Percentiles rank a stretch among this genome's conserved stretches.
Evolutionary conservation across 2,113 vertebrate genomes (phyloP).

Genomic region (Spea multiplicata): DNA sequence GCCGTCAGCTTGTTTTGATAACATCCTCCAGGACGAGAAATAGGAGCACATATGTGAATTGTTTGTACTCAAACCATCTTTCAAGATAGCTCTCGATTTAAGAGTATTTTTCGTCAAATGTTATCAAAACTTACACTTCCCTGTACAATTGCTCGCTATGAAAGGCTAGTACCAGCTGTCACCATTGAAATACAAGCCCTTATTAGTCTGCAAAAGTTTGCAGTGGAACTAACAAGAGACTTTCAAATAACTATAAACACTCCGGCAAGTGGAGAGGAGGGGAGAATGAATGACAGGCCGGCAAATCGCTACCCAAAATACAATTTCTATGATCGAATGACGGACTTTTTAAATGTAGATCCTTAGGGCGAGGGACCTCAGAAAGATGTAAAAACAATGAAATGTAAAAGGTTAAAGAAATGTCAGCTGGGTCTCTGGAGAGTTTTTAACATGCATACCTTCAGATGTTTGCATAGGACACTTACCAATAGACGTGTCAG

Average conservation of each 20-base stretch:
- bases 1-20: conserved; percentile 55
- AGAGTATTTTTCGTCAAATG: conserved; percentile 52
- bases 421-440: conserved; percentile 41
- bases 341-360: conserved; percentile 18
- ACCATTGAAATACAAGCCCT: conserved; percentile 77
- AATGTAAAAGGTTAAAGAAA: conserved; percentile 53
- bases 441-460: conserved; percentile 26
- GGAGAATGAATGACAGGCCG: conserved; percentile 29
- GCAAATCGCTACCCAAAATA: conserved; percentile 21
- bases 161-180: conserved; percentile 79
- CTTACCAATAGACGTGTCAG: conserved; percentile 37
- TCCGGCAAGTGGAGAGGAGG: conserved; percentile 50
- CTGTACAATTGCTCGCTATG: conserved; percentile 56
- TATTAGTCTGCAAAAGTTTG: conserved; percentile 79
- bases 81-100: conserved; percentile 56
- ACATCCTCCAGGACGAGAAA: conserved; percentile 49
- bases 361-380: conserved; percentile 32
- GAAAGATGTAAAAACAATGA: conserved; percentile 47
- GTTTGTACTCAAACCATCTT: conserved; percentile 45
- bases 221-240: conserved; percentile 85
- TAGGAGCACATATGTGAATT: conserved; percentile 33
- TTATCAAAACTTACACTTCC: conserved; percentile 57
- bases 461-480: conserved; percentile 15
- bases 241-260: conserved; percentile 78
- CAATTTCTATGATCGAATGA: conserved; percentile 17